phyloP scores from a whole-genome alignment of 1,140 invertebrate genomes.

The Phymastichus coffea region DNA sequence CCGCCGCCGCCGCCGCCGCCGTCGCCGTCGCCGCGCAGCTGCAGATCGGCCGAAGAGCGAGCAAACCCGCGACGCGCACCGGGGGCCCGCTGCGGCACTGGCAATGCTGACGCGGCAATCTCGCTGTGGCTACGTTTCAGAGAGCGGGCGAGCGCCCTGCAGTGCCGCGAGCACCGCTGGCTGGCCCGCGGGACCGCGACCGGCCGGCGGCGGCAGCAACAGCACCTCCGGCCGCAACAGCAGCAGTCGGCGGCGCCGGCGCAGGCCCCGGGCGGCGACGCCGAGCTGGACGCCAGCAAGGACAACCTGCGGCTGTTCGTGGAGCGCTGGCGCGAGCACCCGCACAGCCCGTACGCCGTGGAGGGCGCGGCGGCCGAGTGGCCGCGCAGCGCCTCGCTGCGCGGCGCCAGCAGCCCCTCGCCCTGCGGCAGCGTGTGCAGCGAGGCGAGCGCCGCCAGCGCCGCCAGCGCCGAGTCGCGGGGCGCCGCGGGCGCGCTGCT shows the following conservation, averaged over 20 bases:
- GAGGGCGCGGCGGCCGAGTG: slow-evolving; percentile 42
- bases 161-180: slow-evolving; percentile 77
- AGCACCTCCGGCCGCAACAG: slow-evolving; percentile 31
- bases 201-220: not conserved
- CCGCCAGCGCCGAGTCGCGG: slow-evolving; percentile 1
- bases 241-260: too few relatives aligned
- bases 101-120: slow-evolving; percentile 37
- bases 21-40: too few relatives aligned
- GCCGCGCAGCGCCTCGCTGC: slow-evolving; percentile 52
- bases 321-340: slow-evolving; percentile 83
- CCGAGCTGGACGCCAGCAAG: slow-evolving; percentile 76
- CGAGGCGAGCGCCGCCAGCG: slow-evolving; percentile 32
- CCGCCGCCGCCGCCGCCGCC: too few relatives aligned
- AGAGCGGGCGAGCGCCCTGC: slow-evolving; percentile 69
- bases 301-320: slow-evolving; percentile 82
- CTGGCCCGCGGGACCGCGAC: slow-evolving; percentile 58
- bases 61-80: too few relatives aligned
- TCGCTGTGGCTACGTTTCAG: slow-evolving; percentile 61
- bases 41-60: too few relatives aligned
- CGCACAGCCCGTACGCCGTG: slow-evolving; percentile 79
- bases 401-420: slow-evolving; percentile 71
- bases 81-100: slow-evolving; percentile 14
- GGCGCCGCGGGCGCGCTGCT: slow-evolving; percentile 22
- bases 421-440: slow-evolving; percentile 67
- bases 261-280: not conserved